Evolutionary conservation across 2,888 invertebrate genomes (phyloP).

Genomic region (Tenthredo livida): DNA sequence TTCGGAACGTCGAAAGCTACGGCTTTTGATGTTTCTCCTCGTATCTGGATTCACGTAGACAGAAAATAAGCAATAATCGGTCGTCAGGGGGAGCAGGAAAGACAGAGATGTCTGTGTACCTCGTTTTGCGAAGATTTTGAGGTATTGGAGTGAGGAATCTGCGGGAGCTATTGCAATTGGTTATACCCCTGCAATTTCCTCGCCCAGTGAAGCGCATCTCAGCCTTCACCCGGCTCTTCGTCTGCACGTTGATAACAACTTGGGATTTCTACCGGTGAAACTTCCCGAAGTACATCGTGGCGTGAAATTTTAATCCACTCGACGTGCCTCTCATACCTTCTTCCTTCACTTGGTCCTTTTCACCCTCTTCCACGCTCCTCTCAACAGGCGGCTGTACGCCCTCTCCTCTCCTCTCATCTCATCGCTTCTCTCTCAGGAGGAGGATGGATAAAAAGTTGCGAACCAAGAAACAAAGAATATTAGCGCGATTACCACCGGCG

Average conservation of each 20-base stretch:
- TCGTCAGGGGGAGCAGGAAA: not conserved
- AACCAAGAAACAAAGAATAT: conserved; percentile 55
- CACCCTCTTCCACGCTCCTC: conserved; percentile 23
- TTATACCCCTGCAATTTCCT: conserved; percentile 44
- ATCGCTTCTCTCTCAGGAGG: not conserved
- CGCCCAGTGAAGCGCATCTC: conserved; percentile 35
- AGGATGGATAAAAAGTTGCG: conserved; percentile 51
- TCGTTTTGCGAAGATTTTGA: not conserved
- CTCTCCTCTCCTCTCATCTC: not conserved
- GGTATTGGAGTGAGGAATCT: not conserved
- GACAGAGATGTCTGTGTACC: not conserved
- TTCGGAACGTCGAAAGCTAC: conserved; percentile 51
- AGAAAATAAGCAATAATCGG: conserved; percentile 29
- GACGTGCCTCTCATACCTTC: conserved; percentile 12
- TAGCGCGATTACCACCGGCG: conserved; percentile 52
- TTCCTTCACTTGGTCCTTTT: conserved; percentile 1
- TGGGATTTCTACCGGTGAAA: conserved; percentile 45
- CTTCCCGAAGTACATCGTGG: conserved; percentile 52
- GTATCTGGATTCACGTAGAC: conserved; percentile 64
- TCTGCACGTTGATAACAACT: conserved; percentile 44
- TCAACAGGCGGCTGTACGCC: conserved; percentile 32
- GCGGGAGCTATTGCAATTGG: conserved; percentile 17
- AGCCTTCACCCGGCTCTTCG: not conserved
- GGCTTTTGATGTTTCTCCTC: conserved; percentile 61
- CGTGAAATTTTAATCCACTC: conserved; percentile 56